A percentile compares a stretch with the other conserved stretches of the same genome.
phyloP scores from a whole-genome alignment of 2,888 invertebrate genomes.

The Cephus pygmeus region DNA sequence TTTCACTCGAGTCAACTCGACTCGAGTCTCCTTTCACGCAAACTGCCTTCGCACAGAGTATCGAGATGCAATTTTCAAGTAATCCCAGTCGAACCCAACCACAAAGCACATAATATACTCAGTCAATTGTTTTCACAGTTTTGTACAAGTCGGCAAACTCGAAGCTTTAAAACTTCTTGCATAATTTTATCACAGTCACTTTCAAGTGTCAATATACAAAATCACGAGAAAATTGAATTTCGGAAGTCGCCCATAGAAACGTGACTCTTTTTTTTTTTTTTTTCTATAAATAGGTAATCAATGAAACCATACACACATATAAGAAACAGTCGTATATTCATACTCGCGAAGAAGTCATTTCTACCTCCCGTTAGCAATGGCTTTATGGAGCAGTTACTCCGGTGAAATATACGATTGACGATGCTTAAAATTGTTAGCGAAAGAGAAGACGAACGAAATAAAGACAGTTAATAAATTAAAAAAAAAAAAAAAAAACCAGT shows the following conservation, averaged over 20 bases:
- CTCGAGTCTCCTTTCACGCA: neutral
- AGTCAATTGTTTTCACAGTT: neutral
- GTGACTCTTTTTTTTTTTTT: neutral
- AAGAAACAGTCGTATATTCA: neutral
- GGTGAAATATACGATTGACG: neutral
- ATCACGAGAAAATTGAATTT: neutral
- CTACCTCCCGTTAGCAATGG: neutral
- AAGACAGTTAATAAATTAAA: neutral
- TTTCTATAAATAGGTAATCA: neutral
- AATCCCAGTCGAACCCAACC: neutral
- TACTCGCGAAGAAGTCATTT: neutral
- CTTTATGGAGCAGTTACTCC: neutral
- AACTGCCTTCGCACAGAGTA: neutral
- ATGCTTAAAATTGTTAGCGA: neutral
- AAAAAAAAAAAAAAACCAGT: neutral
- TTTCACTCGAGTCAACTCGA: neutral
- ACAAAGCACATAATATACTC: neutral
- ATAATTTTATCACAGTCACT: no score
- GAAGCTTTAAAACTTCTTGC: no score
- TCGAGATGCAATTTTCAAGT: neutral
- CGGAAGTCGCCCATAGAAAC: neutral
- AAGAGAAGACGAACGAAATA: neutral
- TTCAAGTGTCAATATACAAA: no score
- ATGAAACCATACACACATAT: neutral
- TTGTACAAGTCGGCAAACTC: neutral